phyloP scores from a whole-genome alignment of 2,797 vertebrate species.

The Monodelphis domestica region DNA sequence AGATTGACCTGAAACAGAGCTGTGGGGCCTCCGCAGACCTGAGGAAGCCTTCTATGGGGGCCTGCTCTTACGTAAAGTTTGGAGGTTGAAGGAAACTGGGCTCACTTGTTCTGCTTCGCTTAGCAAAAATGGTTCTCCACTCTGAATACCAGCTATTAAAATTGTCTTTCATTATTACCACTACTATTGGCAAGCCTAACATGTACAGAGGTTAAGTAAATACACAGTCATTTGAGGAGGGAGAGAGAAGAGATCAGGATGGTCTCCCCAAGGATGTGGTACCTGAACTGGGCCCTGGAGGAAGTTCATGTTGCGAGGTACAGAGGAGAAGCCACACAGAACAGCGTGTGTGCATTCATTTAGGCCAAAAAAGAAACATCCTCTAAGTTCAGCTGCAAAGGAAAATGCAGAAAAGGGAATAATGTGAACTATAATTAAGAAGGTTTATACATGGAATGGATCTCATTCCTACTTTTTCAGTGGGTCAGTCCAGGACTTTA shows the following conservation, averaged over 20 bases:
- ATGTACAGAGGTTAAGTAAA: not conserved
- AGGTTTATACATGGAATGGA: not conserved
- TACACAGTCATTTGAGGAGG: not conserved
- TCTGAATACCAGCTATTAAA: not conserved
- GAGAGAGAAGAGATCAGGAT: not conserved
- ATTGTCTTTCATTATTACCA: not conserved
- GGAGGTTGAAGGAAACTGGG: not conserved
- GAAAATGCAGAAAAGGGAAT: not conserved
- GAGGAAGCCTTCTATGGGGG: not conserved
- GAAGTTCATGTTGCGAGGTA: not conserved
- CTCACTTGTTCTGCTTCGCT: not conserved
- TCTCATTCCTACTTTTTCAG: not conserved
- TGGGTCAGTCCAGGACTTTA: not conserved
- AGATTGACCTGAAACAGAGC: too few relatives aligned
- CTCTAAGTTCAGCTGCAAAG: not conserved
- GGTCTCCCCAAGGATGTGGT: not conserved
- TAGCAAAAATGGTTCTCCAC: not conserved
- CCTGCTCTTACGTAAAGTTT: not conserved
- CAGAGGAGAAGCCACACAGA: not conserved
- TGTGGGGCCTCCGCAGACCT: not conserved
- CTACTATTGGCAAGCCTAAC: not conserved
- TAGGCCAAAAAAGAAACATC: not conserved
- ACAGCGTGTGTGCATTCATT: not conserved
- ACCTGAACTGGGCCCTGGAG: not conserved
- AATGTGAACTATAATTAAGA: not conserved